Conservation (phyloP, 92 coral and sea anemone genomes). For the Parazoanthus darwini region DNA sequence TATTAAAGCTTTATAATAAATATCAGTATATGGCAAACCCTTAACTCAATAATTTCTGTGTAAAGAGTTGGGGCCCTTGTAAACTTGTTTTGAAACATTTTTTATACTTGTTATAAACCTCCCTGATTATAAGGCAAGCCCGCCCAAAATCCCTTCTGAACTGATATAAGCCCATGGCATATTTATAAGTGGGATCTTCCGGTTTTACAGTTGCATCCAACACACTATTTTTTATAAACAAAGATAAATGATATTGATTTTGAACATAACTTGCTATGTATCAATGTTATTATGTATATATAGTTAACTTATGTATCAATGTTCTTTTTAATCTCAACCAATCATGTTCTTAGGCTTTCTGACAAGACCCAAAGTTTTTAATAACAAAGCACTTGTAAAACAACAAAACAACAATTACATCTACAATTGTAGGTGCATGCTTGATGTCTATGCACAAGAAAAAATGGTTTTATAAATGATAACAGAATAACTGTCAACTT, state of each 20-base stretch:
- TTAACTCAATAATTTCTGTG: slow-evolving; percentile 7
- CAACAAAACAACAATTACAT: slow-evolving; percentile 19
- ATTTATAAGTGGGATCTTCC: slow-evolving; percentile 22
- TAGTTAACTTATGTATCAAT: slow-evolving; percentile 24
- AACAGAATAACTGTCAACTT: slow-evolving; percentile 21
- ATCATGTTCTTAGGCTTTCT: slow-evolving; percentile 31
- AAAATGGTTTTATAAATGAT: slow-evolving; percentile 23
- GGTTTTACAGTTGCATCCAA: slow-evolving; percentile 28
- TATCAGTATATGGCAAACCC: slow-evolving; percentile 30
- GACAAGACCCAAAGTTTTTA: slow-evolving; percentile 25
- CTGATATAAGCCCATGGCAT: slow-evolving; percentile 30
- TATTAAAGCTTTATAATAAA: slow-evolving; percentile 26
- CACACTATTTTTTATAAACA: slow-evolving; percentile 25
- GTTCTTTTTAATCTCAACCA: slow-evolving; percentile 29
- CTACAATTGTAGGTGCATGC: slow-evolving; percentile 2
- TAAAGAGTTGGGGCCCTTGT: slow-evolving; percentile 22
- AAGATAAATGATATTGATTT: slow-evolving; percentile 22
- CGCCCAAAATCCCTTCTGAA: slow-evolving; percentile 29
- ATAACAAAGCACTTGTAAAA: slow-evolving; percentile 30
- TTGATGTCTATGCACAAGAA: slow-evolving; percentile 28
- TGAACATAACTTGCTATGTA: slow-evolving; percentile 29
- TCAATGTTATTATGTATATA: slow-evolving; percentile 21
- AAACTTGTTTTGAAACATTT: slow-evolving; percentile 3
- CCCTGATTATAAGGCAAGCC: slow-evolving; percentile 27
- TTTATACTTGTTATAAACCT: slow-evolving; percentile 15